These are phyloP conservation scores for Aleadryas rufinucha DNA, from an alignment of 2,113 vertebrate genomes.

Conservation along the genomic window DNA sequence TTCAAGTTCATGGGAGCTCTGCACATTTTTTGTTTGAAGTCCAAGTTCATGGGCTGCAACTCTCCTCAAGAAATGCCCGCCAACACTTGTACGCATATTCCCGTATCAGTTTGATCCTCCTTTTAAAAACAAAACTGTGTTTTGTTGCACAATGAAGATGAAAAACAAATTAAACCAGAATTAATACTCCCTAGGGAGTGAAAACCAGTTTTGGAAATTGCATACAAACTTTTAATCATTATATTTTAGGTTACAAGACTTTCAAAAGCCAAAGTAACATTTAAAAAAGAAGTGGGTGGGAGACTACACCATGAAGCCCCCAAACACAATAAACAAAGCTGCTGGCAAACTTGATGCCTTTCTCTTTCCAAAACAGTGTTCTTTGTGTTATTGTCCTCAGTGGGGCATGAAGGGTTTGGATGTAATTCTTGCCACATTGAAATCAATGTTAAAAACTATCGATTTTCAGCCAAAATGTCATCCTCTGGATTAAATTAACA, in stretches of 20 bases:
- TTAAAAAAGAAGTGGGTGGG: not conserved
- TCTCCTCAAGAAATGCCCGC: not conserved
- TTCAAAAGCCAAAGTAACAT: not conserved
- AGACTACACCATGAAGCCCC: not conserved
- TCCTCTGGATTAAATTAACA: not conserved
- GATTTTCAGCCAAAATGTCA: not conserved
- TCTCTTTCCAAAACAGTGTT: not conserved
- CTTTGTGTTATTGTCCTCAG: not conserved
- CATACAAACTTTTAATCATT: not conserved
- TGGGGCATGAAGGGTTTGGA: not conserved
- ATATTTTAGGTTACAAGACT: not conserved
- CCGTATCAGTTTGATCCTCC: slow-evolving; percentile 4
- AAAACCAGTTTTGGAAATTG: not conserved
- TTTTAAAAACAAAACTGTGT: slow-evolving; percentile 15
- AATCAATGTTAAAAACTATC: not conserved
- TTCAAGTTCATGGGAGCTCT: slow-evolving; percentile 21
- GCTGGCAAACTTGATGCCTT: not conserved
- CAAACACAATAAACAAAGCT: slow-evolving; percentile 28
- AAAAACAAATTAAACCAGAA: slow-evolving; percentile 32
- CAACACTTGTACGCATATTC: not conserved
- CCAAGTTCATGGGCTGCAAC: not conserved
- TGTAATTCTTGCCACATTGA: not conserved
- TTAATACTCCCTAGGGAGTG: not conserved
- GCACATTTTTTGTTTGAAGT: slow-evolving; percentile 15
- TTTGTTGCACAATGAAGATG: slow-evolving; percentile 19